phyloP scores from a whole-genome alignment of 2,113 vertebrate species.

The Eubucco bourcierii region DNA sequence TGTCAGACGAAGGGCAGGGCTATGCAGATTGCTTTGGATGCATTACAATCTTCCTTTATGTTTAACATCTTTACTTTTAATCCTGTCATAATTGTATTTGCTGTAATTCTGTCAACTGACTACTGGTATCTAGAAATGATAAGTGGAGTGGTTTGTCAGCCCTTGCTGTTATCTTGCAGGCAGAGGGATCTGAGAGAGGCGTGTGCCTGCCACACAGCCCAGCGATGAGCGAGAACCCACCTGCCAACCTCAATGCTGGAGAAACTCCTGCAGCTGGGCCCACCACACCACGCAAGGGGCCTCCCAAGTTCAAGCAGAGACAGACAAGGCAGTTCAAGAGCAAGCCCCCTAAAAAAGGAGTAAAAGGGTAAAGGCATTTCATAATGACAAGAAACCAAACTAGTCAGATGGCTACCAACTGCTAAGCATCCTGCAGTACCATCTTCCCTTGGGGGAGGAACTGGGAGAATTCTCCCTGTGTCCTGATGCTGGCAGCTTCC shows the following conservation, averaged over 20 bases:
- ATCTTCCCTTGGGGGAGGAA: neutral
- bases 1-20: neutral
- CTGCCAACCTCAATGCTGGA: slow-evolving; percentile 54
- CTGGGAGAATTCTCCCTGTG: neutral
- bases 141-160: neutral
- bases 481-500: neutral
- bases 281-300: slow-evolving; percentile 92
- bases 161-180: slow-evolving; percentile 46
- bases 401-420: neutral
- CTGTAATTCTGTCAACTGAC: neutral
- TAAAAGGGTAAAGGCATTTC: slow-evolving; percentile 86
- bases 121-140: neutral
- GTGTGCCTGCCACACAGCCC: neutral
- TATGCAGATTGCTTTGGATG: neutral
- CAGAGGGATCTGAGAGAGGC: slow-evolving; percentile 6
- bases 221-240: slow-evolving; percentile 69
- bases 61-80: neutral
- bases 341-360: slow-evolving; percentile 96
- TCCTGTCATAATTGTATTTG: neutral
- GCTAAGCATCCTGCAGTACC: neutral
- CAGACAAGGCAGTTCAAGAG: slow-evolving; percentile 97
- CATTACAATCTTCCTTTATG: neutral
- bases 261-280: slow-evolving; percentile 70
- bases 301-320: slow-evolving; percentile 97
- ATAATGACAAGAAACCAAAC: neutral